These are phyloP conservation scores for Melanophora roralis DNA, from an alignment of 2,888 invertebrate genomes.

Conservation along the genomic window DNA sequence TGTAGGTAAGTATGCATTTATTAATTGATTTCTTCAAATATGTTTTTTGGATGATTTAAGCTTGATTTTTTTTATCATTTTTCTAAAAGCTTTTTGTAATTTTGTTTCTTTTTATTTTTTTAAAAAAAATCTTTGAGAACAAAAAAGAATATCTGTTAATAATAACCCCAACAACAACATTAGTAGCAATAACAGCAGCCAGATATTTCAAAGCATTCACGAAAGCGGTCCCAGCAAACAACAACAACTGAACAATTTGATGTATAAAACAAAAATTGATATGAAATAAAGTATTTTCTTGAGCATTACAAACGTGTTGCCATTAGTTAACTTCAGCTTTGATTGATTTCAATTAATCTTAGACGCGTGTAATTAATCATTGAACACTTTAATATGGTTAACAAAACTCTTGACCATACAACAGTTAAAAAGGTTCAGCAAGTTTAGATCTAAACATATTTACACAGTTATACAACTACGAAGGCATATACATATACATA, in stretches of 20 bases:
- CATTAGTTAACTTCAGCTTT: slow-evolving; percentile 78
- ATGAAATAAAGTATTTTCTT: slow-evolving; percentile 55
- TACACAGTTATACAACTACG: no score
- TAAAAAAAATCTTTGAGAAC: no score
- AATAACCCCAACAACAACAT: slow-evolving; percentile 20
- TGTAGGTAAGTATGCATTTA: no score
- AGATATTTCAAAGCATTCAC: slow-evolving; percentile 26
- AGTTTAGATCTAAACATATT: slow-evolving; percentile 58
- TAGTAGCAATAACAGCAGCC: neutral
- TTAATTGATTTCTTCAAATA: no score
- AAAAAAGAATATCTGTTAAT: slow-evolving; percentile 39
- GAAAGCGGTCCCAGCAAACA: neutral
- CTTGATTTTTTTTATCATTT: slow-evolving; percentile 29
- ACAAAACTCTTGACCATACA: slow-evolving; percentile 76
- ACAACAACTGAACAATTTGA: slow-evolving; percentile 25
- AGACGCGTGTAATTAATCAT: slow-evolving; percentile 77
- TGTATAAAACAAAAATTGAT: slow-evolving; percentile 50
- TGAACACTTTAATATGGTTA: slow-evolving; percentile 78
- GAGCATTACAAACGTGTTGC: slow-evolving; percentile 75
- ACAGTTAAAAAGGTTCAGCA: slow-evolving; percentile 75
- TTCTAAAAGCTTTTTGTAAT: slow-evolving; percentile 52
- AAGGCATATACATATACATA: no score
- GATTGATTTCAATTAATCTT: slow-evolving; percentile 78
- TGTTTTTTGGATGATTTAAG: no score
- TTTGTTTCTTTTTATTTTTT: slow-evolving; percentile 9